Evolutionary conservation across 2,113 vertebrate species (phyloP), one percentile per base, ranked within the genome.

Genomic region (Mohoua ochrocephala): DNA sequence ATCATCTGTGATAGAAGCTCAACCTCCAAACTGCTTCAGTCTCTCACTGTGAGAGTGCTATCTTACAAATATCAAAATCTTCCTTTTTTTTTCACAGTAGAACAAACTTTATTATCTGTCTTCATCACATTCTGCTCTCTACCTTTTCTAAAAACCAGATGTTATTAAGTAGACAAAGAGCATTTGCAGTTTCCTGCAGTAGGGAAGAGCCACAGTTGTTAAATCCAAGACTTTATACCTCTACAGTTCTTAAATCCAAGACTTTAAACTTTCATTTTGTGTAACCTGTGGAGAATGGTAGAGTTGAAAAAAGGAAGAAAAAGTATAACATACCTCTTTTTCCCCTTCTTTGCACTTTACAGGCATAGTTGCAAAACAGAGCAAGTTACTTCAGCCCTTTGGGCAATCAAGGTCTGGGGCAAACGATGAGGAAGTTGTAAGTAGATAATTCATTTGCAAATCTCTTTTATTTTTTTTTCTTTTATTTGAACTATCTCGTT

Each of bases 381-480:
- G 7, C 18, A 15, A 0, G 1, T 56, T 81, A 15, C 13, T 67
- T 47, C 24, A 57, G 12, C 13, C 18, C 24, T 78, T 37, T 65
- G 12, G 12, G 3, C 52, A 49, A 42, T 13, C 27, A 69, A 49
- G 3, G 7, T 6, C 35, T 59, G 23, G 21, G 13, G 9, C 6
- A 92, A 74, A 80, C 7, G 3, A 39, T 52, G n/a, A 59, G 28
- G 11, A 83, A 54, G 0, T 19, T 86, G 0, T 21, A 49, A 79
- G 9, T 10, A 10, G 8, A 4, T 20, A 0, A 28, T 52, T 75
- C 0, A 20, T 39, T 78, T 87, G 7, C 13, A 54, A 47, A 20
- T 41, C 0, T 49, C 1, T 2, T 4, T 27, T 31, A 8, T 8
- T 3, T 8, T 3, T 45, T 39, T 44, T 23, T 6, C 20, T 13